Percentiles rank a stretch among this genome's conserved stretches.
These are phyloP conservation scores for Oryctolagus cuniculus DNA, from an alignment of 2,113 vertebrate species.

Conservation along the genomic window mOryCun1.1 NC_091441.1:98071501-98072000, in stretches of 20 bases:
- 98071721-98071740: slow-evolving; percentile 13
- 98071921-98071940: background rate
- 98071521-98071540: background rate
- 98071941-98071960: background rate
- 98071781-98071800: slow-evolving; percentile 30
- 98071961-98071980: background rate
- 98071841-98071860: background rate
- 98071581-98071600: background rate
- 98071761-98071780: background rate
- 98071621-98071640: background rate
- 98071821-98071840: slow-evolving; percentile 4
- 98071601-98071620: background rate
- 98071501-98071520: background rate
- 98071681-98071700: background rate
- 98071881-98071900: background rate
- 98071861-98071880: background rate
- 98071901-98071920: background rate
- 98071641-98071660: background rate
- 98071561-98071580: background rate
- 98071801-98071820: slow-evolving; percentile 77
- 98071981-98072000: background rate
- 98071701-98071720: background rate
- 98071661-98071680: background rate
- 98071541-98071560: background rate
- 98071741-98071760: background rate